These are phyloP conservation scores for Micromussa lordhowensis DNA, from an alignment of 92 coral and sea anemone genomes.

Conservation along the genomic window DNA sequence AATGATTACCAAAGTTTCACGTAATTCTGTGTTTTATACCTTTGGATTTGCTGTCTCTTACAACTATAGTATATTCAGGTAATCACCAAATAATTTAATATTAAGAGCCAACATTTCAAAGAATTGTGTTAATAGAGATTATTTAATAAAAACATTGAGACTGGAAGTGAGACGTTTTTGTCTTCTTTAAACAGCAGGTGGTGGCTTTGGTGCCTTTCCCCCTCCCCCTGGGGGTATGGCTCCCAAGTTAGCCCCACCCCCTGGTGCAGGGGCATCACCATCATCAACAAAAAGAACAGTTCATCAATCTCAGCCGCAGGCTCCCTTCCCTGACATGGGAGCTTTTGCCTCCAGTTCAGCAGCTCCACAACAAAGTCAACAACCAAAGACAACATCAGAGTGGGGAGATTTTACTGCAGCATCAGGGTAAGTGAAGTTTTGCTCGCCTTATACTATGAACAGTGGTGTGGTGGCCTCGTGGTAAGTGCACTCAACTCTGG, in stretches of 20 bases:
- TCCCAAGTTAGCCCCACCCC: slow-evolving; percentile 95
- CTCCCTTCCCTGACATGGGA: slow-evolving; percentile 44
- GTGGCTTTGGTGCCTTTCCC: slow-evolving; percentile 79
- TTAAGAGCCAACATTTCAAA: too few species aligned
- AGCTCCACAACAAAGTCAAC: slow-evolving; percentile 64
- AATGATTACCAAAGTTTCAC: too few species aligned
- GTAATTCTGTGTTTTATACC: too few species aligned
- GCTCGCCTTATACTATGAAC: too few species aligned
- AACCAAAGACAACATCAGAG: slow-evolving; percentile 61
- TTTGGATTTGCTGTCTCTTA: too few species aligned
- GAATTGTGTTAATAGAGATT: too few species aligned
- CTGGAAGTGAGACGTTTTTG: background rate
- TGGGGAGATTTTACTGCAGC: slow-evolving; percentile 99
- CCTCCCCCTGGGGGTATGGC: slow-evolving; percentile 88
- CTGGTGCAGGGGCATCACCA: slow-evolving; percentile 88
- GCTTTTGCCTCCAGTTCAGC: slow-evolving; percentile 54
- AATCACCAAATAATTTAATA: too few species aligned
- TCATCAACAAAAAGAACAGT: slow-evolving; percentile 64
- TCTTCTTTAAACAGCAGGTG: slow-evolving; percentile 54
- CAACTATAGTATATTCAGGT: too few species aligned
- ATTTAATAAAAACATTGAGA: too few species aligned
- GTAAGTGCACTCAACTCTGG: too few species aligned
- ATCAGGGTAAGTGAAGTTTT: slow-evolving; percentile 54
- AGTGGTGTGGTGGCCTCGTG: too few species aligned
- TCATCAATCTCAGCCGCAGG: slow-evolving; percentile 52